Conservation (phyloP, 37 sponge, comb jelly and placozoan species). For the Hexactinellida sp. region DNA sequence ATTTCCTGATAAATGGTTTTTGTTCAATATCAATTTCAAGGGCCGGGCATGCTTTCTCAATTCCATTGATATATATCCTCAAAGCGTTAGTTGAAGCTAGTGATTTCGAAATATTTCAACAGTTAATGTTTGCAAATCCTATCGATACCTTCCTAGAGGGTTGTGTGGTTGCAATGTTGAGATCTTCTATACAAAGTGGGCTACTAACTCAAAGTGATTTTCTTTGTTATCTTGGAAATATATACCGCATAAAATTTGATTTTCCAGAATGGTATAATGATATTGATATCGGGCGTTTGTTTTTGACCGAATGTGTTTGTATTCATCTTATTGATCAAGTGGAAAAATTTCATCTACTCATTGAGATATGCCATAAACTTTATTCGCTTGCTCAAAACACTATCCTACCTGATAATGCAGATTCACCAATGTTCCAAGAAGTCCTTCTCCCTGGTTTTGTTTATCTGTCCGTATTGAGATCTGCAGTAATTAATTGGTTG, state of each 20-base stretch:
- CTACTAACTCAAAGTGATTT: conserved; percentile 28
- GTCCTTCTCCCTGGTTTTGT: conserved; percentile 81
- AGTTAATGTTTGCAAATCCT: conserved; percentile 48
- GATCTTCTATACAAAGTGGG: conserved; percentile 29
- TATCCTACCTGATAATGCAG: conserved; percentile 63
- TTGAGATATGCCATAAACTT: conserved; percentile 60
- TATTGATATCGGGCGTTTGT: conserved; percentile 47
- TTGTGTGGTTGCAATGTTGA: conserved; percentile 57
- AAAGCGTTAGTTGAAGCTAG: conserved; percentile 60
- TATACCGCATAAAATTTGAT: conserved; percentile 59
- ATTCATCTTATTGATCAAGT: conserved; percentile 61
- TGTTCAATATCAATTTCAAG: conserved; percentile 52
- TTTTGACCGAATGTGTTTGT: conserved; percentile 42
- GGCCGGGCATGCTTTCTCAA: conserved; percentile 58
- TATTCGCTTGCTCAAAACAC: conserved; percentile 54
- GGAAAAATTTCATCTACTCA: conserved; percentile 86
- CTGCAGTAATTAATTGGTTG: neutral
- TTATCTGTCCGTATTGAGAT: conserved; percentile 48
- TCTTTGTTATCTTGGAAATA: conserved; percentile 50
- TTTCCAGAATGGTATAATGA: conserved; percentile 58
- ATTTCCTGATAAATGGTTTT: conserved; percentile 82
- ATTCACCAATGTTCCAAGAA: conserved; percentile 95
- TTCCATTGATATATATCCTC: conserved; percentile 71
- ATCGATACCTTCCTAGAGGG: conserved; percentile 52
- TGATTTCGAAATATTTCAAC: conserved; percentile 54